Percentiles rank a stretch among this genome's conserved stretches.
Evolutionary conservation across 2,888 invertebrate species (phyloP).

Genomic region (Papilio elwesi): DNA sequence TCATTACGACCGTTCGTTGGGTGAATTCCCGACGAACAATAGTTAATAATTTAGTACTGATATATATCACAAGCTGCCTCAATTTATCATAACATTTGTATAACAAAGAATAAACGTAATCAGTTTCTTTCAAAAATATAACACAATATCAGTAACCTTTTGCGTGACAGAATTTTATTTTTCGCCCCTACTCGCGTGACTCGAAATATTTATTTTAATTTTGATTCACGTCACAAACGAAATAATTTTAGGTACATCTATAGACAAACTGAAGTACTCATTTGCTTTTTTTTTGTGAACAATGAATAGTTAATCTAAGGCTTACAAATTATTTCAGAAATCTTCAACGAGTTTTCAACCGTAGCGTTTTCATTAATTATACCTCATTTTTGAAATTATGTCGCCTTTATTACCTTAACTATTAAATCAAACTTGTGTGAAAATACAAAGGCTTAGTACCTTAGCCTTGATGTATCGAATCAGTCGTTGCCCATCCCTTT

Average conservation of each 20-base stretch:
- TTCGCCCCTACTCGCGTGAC: conserved; percentile 22
- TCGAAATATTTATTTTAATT: conserved; percentile 6
- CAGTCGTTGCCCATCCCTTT: too few relatives aligned
- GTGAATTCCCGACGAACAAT: conserved; percentile 1
- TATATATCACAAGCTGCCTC: neutral
- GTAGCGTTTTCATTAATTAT: too few relatives aligned
- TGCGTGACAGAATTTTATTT: conserved; percentile 27
- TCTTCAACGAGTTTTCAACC: too few relatives aligned
- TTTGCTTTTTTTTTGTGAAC: neutral
- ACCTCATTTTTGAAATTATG: too few relatives aligned
- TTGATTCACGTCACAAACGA: neutral
- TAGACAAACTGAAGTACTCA: neutral
- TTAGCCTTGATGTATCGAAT: too few relatives aligned
- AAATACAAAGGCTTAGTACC: too few relatives aligned
- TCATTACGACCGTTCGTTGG: neutral
- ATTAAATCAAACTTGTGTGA: too few relatives aligned
- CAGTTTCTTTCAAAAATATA: conserved; percentile 30
- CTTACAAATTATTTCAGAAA: too few relatives aligned
- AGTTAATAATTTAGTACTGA: conserved; percentile 12
- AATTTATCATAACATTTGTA: neutral
- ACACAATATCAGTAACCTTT: conserved; percentile 40
- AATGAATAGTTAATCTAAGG: too few relatives aligned
- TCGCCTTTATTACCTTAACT: too few relatives aligned
- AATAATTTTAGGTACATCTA: neutral
- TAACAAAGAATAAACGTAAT: neutral